Conservation (phyloP, 2,113 vertebrate species). For the Catharus bicknelli region DNA sequence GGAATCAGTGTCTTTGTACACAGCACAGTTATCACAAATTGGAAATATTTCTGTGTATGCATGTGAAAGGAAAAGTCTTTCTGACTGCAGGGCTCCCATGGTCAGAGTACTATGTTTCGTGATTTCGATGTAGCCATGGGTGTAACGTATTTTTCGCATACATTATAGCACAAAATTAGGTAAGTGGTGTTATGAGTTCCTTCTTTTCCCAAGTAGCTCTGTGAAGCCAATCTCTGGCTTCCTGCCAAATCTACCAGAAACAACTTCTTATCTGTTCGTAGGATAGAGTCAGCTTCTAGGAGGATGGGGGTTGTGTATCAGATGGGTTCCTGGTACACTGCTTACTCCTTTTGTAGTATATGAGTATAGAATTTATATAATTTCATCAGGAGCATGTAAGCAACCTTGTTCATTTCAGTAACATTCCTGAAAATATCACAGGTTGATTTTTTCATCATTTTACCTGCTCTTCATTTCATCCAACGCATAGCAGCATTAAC, state of each 20-base stretch:
- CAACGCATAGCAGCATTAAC: neutral
- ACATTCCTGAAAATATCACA: neutral
- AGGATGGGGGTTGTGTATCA: neutral
- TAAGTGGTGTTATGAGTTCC: neutral
- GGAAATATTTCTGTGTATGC: neutral
- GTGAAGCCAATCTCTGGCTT: neutral
- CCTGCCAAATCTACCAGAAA: neutral
- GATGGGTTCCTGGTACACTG: neutral
- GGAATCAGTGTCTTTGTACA: neutral
- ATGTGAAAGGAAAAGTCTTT: neutral
- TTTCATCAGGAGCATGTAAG: neutral
- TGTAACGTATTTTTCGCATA: neutral
- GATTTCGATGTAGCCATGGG: neutral
- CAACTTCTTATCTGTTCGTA: neutral
- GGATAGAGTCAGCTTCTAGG: neutral
- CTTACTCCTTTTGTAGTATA: neutral
- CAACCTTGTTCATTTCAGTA: neutral
- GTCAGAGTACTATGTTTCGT: accelerated
- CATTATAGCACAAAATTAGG: neutral
- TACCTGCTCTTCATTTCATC: neutral
- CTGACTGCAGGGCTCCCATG: neutral
- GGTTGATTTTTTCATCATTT: neutral
- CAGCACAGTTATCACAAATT: neutral
- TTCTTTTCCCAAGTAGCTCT: neutral
- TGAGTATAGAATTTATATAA: neutral